Evolutionary conservation across 2,888 invertebrate species (phyloP), one percentile per base, ranked within the genome.

Genomic region (Patella ulyssiponensis): DNA sequence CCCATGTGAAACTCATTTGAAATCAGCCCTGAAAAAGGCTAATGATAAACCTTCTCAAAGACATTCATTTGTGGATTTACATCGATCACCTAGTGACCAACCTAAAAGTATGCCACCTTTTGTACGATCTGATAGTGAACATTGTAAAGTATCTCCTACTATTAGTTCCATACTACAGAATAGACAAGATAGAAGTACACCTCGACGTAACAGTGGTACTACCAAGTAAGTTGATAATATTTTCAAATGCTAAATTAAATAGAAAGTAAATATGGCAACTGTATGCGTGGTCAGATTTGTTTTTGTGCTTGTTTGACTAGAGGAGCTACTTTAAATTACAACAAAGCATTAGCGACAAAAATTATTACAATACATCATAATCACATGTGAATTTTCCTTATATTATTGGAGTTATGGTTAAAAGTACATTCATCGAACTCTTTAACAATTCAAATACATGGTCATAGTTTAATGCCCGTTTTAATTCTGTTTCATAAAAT

Each of bases 151-250:
- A n/a, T 75, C 80, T 7, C 83, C 84, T 7, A 80, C 82, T 71
- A 83, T 84, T 33, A 80, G 84, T 9, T 88, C 88, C n/a, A 87
- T 89, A 51, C 78, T 89, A 64, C 84, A 88, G 53, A 83, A 82
- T 23, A 20, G 64, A 12, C 64, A 64, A 23, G 64, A 64, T 64
- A 82, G 87, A 44, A 84, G 83, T 53, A 85, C 86, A 15, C 83
- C 86, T n/a, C 73, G 87, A 54, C 79, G 87, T 44, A 88, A 87
- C 77, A 89, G 89, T 83, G 84, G 83, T 17, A 85, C 81, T 33
- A 71, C 76, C 14, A 76, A 76, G 82, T 83, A 58, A 79, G 82
- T 77, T 33, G 33, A 33, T 33, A 33, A 33, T 33, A 33, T 44
- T 44, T 1, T 44, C 44, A 44, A 3, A 3, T 44, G 44, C 44